A percentile compares a stretch with the other conserved stretches of the same genome.
These are phyloP conservation scores for Cheilosia vulpina DNA, from an alignment of 2,888 invertebrate genomes.

Conservation along the genomic window DNA sequence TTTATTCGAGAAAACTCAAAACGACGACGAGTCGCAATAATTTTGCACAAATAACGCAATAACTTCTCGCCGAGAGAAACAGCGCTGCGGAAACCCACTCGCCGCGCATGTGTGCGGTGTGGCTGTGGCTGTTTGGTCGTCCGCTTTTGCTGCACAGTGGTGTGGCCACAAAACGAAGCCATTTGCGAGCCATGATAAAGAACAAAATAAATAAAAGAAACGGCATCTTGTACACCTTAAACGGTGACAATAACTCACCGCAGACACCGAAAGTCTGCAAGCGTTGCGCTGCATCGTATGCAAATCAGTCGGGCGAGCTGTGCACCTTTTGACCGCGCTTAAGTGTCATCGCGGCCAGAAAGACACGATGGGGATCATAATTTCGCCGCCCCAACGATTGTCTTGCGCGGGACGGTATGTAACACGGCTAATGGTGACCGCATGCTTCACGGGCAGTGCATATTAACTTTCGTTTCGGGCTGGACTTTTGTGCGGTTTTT, in stretches of 20 bases:
- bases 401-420: conserved; percentile 38
- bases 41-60: conserved; percentile 71
- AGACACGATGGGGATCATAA: conserved; percentile 66
- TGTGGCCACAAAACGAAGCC: conserved; percentile 71
- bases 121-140: conserved; percentile 50
- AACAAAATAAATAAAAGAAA: conserved; percentile 74
- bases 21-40: conserved; percentile 65
- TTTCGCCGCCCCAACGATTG: conserved; percentile 60
- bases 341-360: conserved; percentile 67
- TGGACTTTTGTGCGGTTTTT: conserved; percentile 23
- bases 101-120: conserved; percentile 3
- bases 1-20: conserved; percentile 71
- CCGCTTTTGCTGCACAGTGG: conserved; percentile 23
- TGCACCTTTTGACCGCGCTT: conserved; percentile 72
- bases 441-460: conserved; percentile 48
- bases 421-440: conserved; percentile 38
- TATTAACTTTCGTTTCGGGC: conserved; percentile 19
- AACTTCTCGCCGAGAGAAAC: conserved; percentile 51
- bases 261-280: conserved; percentile 73
- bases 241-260: conserved; percentile 75
- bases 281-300: conserved; percentile 62
- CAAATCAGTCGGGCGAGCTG: conserved; percentile 67
- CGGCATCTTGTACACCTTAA: conserved; percentile 75
- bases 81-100: conserved; percentile 17
- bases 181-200: conserved; percentile 71